phyloP scores from a whole-genome alignment of 2,888 invertebrate species.

The Diaperis boleti region DNA sequence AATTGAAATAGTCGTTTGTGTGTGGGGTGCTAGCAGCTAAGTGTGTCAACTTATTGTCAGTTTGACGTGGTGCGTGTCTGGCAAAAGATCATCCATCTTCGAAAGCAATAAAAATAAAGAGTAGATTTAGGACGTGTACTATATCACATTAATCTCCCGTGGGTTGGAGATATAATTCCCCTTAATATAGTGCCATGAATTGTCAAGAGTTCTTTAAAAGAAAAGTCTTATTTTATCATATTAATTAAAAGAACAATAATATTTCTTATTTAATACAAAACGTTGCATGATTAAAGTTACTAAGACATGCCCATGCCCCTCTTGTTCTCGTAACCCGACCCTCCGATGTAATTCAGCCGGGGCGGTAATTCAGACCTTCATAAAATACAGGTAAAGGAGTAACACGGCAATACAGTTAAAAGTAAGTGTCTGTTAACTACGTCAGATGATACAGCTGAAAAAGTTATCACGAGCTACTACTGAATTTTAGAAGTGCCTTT shows the following conservation, averaged over 20 bases:
- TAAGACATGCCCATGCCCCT: background rate
- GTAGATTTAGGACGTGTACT: background rate
- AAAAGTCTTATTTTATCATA: too few relatives aligned
- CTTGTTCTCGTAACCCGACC: conserved; percentile 14
- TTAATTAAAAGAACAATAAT: too few relatives aligned
- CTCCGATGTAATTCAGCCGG: conserved; percentile 17
- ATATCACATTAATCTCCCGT: background rate
- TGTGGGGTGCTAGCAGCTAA: too few relatives aligned
- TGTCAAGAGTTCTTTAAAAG: too few relatives aligned
- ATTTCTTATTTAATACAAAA: too few relatives aligned
- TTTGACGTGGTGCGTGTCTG: too few relatives aligned
- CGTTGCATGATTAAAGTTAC: background rate
- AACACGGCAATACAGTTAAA: conserved; percentile 21
- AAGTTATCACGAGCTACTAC: conserved; percentile 20
- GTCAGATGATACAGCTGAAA: conserved; percentile 22
- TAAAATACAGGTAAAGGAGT: conserved; percentile 28
- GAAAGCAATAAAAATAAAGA: background rate
- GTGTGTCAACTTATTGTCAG: too few relatives aligned
- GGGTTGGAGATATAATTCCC: too few relatives aligned
- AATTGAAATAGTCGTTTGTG: background rate
- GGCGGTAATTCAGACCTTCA: conserved; percentile 12
- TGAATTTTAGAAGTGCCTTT: too few relatives aligned
- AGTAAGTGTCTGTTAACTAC: conserved; percentile 30
- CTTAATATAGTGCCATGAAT: too few relatives aligned
- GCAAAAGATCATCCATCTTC: background rate